phyloP scores from a whole-genome alignment of 92 coral and sea anemone genomes.

The Phenganax subtilis region DNA sequence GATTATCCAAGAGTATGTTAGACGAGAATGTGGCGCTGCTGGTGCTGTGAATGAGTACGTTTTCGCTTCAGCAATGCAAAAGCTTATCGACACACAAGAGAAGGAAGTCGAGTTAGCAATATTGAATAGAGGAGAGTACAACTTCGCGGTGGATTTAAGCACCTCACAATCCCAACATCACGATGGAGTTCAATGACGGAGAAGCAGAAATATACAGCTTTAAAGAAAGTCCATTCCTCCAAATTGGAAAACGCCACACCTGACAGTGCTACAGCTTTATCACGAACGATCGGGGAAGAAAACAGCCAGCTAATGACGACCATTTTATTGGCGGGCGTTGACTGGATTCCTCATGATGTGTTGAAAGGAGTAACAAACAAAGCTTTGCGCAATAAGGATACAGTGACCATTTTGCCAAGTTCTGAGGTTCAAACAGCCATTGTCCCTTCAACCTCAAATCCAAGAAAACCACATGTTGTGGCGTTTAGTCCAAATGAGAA shows the following conservation, averaged over 20 bases:
- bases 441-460: too few relatives aligned
- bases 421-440: too few relatives aligned
- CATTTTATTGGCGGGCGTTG: too few relatives aligned
- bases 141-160: slow-evolving; percentile 11
- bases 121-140: slow-evolving; percentile 32
- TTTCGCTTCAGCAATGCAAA: slow-evolving; percentile 23
- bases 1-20: slow-evolving; percentile 37
- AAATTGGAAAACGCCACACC: slow-evolving; percentile 22
- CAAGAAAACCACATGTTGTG: too few relatives aligned
- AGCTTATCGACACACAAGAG: slow-evolving; percentile 34
- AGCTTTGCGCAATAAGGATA: too few relatives aligned
- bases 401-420: too few relatives aligned
- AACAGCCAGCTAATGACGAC: too few relatives aligned
- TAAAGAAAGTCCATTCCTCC: slow-evolving; percentile 28
- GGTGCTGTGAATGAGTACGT: slow-evolving; percentile 14
- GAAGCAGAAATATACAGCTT: slow-evolving; percentile 33
- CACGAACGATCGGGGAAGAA: background rate
- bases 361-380: too few relatives aligned
- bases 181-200: slow-evolving; percentile 36
- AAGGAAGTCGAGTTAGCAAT: slow-evolving; percentile 37
- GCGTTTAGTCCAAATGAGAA: too few relatives aligned
- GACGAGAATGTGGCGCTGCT: background rate
- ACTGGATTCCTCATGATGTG: too few relatives aligned
- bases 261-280: slow-evolving; percentile 11
- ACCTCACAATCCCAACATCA: slow-evolving; percentile 14